Evolutionary conservation across 1,140 invertebrate genomes (phyloP), one percentile per base, ranked within the genome.

Genomic region (Leptopilina clavipes): DNA sequence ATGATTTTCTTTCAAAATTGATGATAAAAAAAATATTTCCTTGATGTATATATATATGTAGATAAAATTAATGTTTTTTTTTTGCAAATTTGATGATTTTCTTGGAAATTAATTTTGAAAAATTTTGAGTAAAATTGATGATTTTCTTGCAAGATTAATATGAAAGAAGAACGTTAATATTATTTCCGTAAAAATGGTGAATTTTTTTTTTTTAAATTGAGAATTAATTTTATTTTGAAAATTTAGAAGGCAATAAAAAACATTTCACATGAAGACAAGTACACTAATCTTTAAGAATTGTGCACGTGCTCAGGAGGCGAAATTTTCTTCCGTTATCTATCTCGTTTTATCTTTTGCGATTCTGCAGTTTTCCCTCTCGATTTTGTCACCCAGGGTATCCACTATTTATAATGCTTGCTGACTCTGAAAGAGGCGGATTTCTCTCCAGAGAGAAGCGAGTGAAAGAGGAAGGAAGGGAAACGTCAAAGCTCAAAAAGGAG

Each of bases 191-290:
- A 31, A 1, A 31, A 2, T 31, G n/a, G n/a, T 31, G 25, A 2
- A 31, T 31, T 31, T 31, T 31, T 31, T 31, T 31, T 31, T 2
- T 31, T 31, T 9, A 9, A 8, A 40, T 1, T 40, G 37, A 40
- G 9, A 40, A 40, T 8, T 3, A 40, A 40, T 3, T n/a, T n/a
- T n/a, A n/a, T n/a, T n/a, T n/a, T 3, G 19, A 76, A 76, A 72
- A 72, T 76, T 72, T 45, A 72, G 45, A 70, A 19, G 8, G 44
- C 31, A 54, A 52, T 72, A 73, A 73, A 70, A 40, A 76, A 70
- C 7, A 70, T 70, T 73, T 40, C 11, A 10, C n/a, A 44, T 73
- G 10, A 19, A 65, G 22, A 31, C 22, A 31, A 65, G 59, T 65
- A 31, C 22, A 65, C 59, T 65, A 65, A 65, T 65, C 59, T n/a